phyloP scores from a whole-genome alignment of 2,888 invertebrate genomes.

The Troglohyphantes excavatus region DNA sequence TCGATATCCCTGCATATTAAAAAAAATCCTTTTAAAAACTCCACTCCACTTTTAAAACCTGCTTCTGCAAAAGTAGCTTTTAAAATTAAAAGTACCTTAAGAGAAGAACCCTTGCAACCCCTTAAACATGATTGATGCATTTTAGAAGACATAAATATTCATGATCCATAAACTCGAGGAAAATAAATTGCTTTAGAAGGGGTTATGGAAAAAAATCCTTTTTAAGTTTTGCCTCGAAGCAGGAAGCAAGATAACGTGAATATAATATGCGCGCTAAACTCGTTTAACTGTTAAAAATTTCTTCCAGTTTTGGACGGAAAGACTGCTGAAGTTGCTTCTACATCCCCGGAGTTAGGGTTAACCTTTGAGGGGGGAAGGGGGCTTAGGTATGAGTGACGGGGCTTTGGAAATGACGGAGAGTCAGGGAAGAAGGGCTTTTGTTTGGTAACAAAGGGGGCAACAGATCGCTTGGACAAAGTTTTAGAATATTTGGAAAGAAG shows the following conservation, averaged over 20 bases:
- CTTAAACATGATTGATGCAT: slow-evolving; percentile 68
- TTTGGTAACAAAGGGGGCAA: slow-evolving; percentile 10
- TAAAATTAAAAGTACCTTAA: slow-evolving; percentile 52
- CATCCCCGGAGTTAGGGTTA: background rate
- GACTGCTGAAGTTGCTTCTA: slow-evolving; percentile 27
- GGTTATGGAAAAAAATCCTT: slow-evolving; percentile 17
- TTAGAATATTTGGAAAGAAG: too few relatives aligned
- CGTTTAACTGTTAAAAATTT: slow-evolving; percentile 65
- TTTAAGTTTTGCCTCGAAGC: slow-evolving; percentile 30
- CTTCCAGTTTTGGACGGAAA: slow-evolving; percentile 15
- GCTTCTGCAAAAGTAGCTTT: background rate
- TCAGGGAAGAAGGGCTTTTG: slow-evolving; percentile 23
- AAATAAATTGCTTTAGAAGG: slow-evolving; percentile 61
- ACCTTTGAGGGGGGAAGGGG: background rate
- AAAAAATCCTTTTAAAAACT: background rate
- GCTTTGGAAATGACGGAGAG: slow-evolving; percentile 17
- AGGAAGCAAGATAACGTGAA: slow-evolving; percentile 64
- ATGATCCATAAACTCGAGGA: slow-evolving; percentile 62
- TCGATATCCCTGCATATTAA: background rate
- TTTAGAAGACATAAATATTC: slow-evolving; percentile 66
- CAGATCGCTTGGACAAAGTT: background rate
- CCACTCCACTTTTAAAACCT: background rate
- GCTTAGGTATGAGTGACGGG: slow-evolving; percentile 41
- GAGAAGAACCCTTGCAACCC: slow-evolving; percentile 6
- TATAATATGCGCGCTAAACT: slow-evolving; percentile 68